phyloP scores from a whole-genome alignment of 1,140 invertebrate species.

The Drosophila pruinosa region DNA sequence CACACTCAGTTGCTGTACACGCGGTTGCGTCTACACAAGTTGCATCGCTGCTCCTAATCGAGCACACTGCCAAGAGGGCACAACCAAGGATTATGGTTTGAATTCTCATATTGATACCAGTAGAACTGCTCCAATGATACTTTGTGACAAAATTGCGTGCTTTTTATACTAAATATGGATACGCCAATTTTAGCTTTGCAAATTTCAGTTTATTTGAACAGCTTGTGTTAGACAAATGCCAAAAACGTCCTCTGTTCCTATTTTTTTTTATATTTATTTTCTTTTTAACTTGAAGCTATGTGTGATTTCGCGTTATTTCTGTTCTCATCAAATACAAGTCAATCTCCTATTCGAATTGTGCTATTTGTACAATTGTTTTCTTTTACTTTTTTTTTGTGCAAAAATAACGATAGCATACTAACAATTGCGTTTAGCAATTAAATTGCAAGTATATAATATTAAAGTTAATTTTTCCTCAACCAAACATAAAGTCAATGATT shows the following conservation, averaged over 20 bases:
- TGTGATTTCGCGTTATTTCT: not conserved
- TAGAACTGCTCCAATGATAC: slow-evolving; percentile 1
- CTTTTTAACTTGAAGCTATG: not conserved
- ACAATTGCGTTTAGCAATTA: too few relatives aligned
- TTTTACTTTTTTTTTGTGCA: too few relatives aligned
- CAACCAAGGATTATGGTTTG: slow-evolving; percentile 4
- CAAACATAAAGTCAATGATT: too few relatives aligned
- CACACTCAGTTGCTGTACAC: not conserved
- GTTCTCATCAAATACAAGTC: too few relatives aligned
- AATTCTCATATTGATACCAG: slow-evolving; percentile 8
- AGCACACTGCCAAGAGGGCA: slow-evolving; percentile 2
- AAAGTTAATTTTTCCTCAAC: too few relatives aligned
- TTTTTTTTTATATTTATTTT: too few relatives aligned
- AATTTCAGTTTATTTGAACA: not conserved
- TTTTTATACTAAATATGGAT: slow-evolving; percentile 3
- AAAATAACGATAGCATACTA: too few relatives aligned
- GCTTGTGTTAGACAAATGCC: not conserved
- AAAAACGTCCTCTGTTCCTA: not conserved
- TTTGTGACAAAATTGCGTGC: not conserved
- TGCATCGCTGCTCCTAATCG: not conserved
- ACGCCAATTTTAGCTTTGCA: not conserved
- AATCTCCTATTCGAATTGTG: not conserved
- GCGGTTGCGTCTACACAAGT: not conserved
- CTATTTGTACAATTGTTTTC: too few relatives aligned
- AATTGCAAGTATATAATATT: too few relatives aligned